Evolutionary conservation across 1,140 invertebrate genomes (phyloP).

Genomic region (Theocolax elegans): DNA sequence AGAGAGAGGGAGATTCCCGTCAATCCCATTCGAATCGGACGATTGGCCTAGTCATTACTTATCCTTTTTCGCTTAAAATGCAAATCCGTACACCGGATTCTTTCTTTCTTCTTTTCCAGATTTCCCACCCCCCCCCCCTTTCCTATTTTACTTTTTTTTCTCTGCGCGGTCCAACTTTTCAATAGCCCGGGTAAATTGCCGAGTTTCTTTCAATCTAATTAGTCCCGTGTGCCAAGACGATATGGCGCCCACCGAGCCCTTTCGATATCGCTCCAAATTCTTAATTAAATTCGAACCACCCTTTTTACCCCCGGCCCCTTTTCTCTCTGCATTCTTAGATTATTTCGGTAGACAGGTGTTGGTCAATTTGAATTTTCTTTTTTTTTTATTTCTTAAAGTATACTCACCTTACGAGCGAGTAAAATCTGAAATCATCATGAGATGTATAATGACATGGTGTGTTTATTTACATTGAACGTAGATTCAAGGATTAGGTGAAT

Average conservation of each 20-base stretch:
- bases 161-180: constrained; percentile 40
- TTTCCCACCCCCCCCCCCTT: too few species aligned
- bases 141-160: constrained; percentile 23
- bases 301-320: too few species aligned
- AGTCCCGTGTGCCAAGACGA: constrained; percentile 38
- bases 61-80: constrained; percentile 51
- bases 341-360: too few species aligned
- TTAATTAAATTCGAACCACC: constrained; percentile 67
- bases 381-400: too few species aligned
- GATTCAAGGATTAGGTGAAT: too few species aligned
- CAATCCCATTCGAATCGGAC: background rate
- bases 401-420: too few species aligned
- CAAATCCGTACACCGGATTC: constrained; percentile 48
- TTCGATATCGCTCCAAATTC: constrained; percentile 53
- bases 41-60: background rate
- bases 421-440: too few species aligned
- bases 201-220: constrained; percentile 64
- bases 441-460: too few species aligned
- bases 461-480: too few species aligned
- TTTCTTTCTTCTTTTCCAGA: too few species aligned
- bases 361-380: too few species aligned
- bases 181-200: constrained; percentile 39
- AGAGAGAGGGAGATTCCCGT: background rate
- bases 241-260: background rate
- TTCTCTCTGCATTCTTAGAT: too few species aligned